These are phyloP conservation scores for Aurelia sp. DNA, from an alignment of 30 jellyfish, hydroid and myxozoan species.

Conservation along the genomic window DNA sequence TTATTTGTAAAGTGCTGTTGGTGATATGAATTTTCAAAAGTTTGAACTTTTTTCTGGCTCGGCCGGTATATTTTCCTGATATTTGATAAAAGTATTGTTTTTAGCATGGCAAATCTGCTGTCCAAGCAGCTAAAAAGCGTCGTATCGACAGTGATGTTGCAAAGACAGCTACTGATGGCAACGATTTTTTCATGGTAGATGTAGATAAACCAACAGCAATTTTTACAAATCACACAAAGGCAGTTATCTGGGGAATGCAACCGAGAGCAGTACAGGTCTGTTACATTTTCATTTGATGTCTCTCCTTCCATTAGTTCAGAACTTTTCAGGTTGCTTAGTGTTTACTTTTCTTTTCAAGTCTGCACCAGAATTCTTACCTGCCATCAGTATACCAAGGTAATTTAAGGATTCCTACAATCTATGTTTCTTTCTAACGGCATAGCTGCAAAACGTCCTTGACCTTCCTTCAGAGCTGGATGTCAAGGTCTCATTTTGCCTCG, in stretches of 20 bases:
- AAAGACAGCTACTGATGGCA: not conserved
- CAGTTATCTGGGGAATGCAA: constrained; percentile 99
- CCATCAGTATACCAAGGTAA: too few species aligned
- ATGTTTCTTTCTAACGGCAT: too few species aligned
- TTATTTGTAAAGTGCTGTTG: too few species aligned
- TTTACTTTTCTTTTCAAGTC: not conserved
- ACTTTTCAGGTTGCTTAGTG: not conserved
- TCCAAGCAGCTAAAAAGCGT: constrained; percentile 37
- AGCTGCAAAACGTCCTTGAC: too few species aligned
- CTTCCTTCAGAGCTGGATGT: too few species aligned
- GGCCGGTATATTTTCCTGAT: not conserved
- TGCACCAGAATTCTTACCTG: not conserved
- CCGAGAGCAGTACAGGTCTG: constrained; percentile 97
- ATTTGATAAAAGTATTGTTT: not conserved
- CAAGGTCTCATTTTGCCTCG: too few species aligned
- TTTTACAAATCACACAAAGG: constrained; percentile 71
- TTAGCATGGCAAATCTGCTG: constrained; percentile 42
- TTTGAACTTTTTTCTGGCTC: not conserved
- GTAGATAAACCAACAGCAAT: constrained; percentile 18
- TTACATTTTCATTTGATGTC: not conserved
- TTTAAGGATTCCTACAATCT: too few species aligned
- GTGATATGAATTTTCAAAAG: too few species aligned
- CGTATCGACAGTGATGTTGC: constrained; percentile 49
- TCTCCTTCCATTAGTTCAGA: not conserved
- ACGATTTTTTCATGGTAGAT: constrained; percentile 29